Evolutionary conservation across 2,797 vertebrate species (phyloP).

Genomic region (Lepidocolaptes lacrymiger): DNA sequence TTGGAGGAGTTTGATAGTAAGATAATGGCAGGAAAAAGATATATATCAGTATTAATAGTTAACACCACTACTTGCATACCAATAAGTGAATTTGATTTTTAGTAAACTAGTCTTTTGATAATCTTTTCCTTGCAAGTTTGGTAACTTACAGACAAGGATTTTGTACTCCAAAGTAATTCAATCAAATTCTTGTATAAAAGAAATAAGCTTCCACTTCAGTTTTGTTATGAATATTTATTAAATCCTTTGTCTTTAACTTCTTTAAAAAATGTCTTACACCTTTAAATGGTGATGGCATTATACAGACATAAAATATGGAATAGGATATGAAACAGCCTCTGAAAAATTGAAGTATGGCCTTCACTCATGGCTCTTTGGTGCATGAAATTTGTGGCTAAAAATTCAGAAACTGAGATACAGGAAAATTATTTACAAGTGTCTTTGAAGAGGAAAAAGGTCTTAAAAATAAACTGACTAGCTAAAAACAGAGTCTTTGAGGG

Average conservation of each 20-base stretch:
- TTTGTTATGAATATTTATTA: slow-evolving; percentile 21
- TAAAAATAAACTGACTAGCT: not conserved
- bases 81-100: not conserved
- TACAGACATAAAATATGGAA: not conserved
- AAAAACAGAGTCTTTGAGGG: not conserved
- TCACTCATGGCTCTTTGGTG: not conserved
- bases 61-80: not conserved
- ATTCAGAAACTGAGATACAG: not conserved
- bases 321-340: not conserved
- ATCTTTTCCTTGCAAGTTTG: not conserved
- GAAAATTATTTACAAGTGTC: not conserved
- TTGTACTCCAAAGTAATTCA: not conserved
- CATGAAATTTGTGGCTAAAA: not conserved
- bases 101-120: not conserved
- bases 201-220: not conserved
- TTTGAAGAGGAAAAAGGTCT: not conserved
- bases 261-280: not conserved
- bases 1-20: not conserved
- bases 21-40: not conserved
- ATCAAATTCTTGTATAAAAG: not conserved
- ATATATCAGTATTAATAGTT: not conserved
- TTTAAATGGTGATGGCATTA: not conserved
- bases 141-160: not conserved
- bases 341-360: not conserved
- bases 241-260: not conserved